Conservation (phyloP, 2,888 invertebrate genomes). For the Limnephilus lunatus region DNA sequence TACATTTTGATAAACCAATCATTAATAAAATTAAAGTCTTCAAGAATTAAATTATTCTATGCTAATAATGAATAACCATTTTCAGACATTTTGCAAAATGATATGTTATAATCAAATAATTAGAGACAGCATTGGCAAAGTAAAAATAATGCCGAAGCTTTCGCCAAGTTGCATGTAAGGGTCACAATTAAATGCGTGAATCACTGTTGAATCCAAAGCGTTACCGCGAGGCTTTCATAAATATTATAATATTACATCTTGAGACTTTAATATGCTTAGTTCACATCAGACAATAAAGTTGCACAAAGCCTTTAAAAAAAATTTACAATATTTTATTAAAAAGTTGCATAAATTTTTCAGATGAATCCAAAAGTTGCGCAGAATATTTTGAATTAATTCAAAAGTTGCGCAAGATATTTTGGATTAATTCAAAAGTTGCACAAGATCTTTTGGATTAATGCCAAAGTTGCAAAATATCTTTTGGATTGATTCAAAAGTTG, state of each 20-base stretch:
- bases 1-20: neutral
- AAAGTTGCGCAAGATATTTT: neutral
- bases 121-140: neutral
- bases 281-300: neutral
- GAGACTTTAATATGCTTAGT: neutral
- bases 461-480: neutral
- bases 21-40: slow-evolving; percentile 26
- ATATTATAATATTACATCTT: neutral
- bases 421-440: neutral
- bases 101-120: slow-evolving; percentile 20
- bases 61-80: slow-evolving; percentile 9
- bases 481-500: neutral
- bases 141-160: neutral
- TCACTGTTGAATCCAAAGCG: neutral
- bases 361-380: no score
- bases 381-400: no score
- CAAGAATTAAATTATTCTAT: neutral
- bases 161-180: neutral
- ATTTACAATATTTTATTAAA: no score
- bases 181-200: neutral
- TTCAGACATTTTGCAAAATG: slow-evolving; percentile 18
- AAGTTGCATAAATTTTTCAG: no score
- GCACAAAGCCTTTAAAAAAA: no score
- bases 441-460: no score
- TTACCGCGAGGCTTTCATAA: neutral